Evolutionary conservation across 2,888 invertebrate genomes (phyloP).

Genomic region (Spisula solida): DNA sequence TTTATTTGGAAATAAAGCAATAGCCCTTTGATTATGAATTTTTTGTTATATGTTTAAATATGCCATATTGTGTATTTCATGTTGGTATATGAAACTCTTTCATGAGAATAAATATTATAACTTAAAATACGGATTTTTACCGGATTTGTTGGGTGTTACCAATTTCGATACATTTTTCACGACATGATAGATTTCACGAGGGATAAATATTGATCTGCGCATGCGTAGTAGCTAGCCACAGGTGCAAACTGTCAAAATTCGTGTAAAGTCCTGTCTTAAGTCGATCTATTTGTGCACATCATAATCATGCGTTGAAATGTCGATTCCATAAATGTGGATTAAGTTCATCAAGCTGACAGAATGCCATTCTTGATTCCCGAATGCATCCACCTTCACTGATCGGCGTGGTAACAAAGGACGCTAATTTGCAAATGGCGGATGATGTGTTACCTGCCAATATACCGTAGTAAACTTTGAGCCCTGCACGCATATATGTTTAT

Average conservation of each 20-base stretch:
- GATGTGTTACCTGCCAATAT: not conserved
- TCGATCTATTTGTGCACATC: not conserved
- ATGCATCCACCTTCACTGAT: not conserved
- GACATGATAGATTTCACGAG: not conserved
- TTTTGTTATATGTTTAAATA: too few species aligned
- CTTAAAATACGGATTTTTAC: not conserved
- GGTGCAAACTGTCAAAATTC: conserved; percentile 69
- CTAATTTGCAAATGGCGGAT: conserved; percentile 74
- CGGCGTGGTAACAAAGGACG: conserved; percentile 75
- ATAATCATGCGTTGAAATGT: not conserved
- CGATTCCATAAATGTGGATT: not conserved
- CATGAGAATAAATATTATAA: too few species aligned
- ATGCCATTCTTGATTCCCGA: not conserved
- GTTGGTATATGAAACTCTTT: too few species aligned
- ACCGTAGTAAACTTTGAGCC: not conserved
- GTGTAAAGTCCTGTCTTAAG: conserved; percentile 61
- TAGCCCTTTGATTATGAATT: too few species aligned
- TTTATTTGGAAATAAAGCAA: too few species aligned
- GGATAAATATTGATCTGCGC: conserved; percentile 46
- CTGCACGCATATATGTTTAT: not conserved
- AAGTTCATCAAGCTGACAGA: not conserved
- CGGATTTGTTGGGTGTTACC: not conserved
- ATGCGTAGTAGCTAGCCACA: conserved; percentile 69
- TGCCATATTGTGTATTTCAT: too few species aligned
- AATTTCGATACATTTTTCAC: not conserved